Evolutionary conservation across 2,113 vertebrate genomes (phyloP).

Genomic region (Parus major): DNA sequence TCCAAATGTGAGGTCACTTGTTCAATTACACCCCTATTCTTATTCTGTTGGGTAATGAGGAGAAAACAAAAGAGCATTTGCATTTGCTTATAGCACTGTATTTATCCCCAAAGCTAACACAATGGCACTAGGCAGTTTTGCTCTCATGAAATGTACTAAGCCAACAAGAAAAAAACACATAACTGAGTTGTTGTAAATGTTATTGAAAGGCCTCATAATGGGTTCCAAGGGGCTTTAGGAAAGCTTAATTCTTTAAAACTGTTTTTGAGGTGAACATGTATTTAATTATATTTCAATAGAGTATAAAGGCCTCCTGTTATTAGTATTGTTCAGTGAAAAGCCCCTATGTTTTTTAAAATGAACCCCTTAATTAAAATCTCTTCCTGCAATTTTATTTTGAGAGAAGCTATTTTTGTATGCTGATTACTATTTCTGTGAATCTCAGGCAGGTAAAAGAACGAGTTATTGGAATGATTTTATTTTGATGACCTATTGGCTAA

Average conservation of each 20-base stretch:
- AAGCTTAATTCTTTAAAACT: constrained; percentile 28
- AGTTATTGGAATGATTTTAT: constrained; percentile 18
- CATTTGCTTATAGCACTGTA: constrained; percentile 39
- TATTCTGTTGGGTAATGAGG: background rate
- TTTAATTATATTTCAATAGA: constrained; percentile 35
- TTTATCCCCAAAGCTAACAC: constrained; percentile 20
- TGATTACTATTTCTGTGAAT: constrained; percentile 47
- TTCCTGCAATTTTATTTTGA: constrained; percentile 16
- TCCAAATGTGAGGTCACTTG: constrained; percentile 37
- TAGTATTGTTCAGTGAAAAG: background rate
- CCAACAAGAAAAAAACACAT: background rate
- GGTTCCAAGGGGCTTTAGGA: background rate
- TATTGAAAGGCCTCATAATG: constrained; percentile 47
- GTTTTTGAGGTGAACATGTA: background rate
- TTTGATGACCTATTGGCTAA: background rate
- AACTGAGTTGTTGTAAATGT: constrained; percentile 37
- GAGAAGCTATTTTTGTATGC: background rate
- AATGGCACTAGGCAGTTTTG: constrained; percentile 36
- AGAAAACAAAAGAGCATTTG: constrained; percentile 26
- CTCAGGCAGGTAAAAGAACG: constrained; percentile 19
- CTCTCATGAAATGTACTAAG: constrained; percentile 34
- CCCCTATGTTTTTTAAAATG: constrained; percentile 8
- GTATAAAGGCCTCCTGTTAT: constrained; percentile 27
- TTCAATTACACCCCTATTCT: constrained; percentile 39
- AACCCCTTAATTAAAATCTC: constrained; percentile 24